These are phyloP conservation scores for Harpegnathos saltator DNA, from an alignment of 1,140 invertebrate genomes.

Conservation along the genomic window DNA sequence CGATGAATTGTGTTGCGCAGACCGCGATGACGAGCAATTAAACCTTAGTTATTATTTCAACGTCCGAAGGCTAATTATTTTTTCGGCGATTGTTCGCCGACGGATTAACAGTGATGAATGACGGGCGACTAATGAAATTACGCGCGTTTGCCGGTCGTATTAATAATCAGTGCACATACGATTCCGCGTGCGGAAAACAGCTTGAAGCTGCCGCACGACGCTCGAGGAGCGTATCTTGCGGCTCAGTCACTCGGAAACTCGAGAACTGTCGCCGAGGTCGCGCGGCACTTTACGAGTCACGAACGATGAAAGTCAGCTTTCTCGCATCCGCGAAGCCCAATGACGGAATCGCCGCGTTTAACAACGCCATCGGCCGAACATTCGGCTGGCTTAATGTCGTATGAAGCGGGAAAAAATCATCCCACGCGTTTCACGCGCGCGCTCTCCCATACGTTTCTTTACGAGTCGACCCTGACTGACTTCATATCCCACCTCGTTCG, in stretches of 20 bases:
- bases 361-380: too few species aligned
- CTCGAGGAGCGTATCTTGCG: too few species aligned
- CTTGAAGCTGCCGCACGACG: too few species aligned
- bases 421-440: background rate
- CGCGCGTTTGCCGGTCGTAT: background rate
- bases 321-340: too few species aligned
- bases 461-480: background rate
- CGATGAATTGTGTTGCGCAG: conserved; percentile 9
- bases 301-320: too few species aligned
- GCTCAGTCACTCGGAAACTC: too few species aligned
- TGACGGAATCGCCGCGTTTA: too few species aligned
- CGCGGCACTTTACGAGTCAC: too few species aligned
- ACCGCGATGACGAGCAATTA: background rate
- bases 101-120: conserved; percentile 12
- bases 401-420: background rate
- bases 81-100: background rate
- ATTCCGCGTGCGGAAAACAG: background rate
- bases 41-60: conserved; percentile 39
- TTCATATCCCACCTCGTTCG: background rate
- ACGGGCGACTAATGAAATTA: conserved; percentile 18
- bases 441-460: background rate
- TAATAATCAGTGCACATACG: background rate
- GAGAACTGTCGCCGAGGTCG: too few species aligned
- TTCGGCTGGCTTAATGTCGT: too few species aligned
- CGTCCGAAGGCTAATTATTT: conserved; percentile 9